Evolutionary conservation across 2,888 invertebrate genomes (phyloP).

Genomic region (Caenorhabditis sp.): DNA sequence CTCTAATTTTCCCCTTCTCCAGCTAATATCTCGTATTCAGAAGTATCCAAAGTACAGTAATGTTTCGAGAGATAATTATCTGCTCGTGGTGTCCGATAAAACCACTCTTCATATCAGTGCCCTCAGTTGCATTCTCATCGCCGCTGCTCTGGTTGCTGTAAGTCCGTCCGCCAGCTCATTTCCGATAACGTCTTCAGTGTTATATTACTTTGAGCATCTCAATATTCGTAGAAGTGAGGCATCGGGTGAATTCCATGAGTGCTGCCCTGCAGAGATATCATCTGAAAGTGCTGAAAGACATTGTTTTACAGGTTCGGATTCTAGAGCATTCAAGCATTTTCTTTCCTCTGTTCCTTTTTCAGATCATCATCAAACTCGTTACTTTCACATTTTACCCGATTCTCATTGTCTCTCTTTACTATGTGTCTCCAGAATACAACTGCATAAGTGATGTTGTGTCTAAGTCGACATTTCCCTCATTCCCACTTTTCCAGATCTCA

Average conservation of each 20-base stretch:
- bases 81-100: constrained; percentile 29
- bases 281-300: constrained; percentile 26
- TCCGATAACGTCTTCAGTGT: constrained; percentile 1
- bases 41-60: constrained; percentile 32
- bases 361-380: constrained; percentile 15
- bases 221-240: constrained; percentile 20
- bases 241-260: constrained; percentile 22
- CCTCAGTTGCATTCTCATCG: constrained; percentile 17
- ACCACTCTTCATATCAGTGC: constrained; percentile 10
- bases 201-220: constrained; percentile 7
- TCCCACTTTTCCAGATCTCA: constrained; percentile 1
- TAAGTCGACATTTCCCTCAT: background rate
- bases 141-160: constrained; percentile 6
- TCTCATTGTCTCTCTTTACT: constrained; percentile 8
- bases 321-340: background rate
- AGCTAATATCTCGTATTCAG: background rate
- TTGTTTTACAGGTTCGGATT: constrained; percentile 17
- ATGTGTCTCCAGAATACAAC: constrained; percentile 19
- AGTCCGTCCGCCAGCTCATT: background rate
- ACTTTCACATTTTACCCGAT: constrained; percentile 25
- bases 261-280: constrained; percentile 23
- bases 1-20: background rate
- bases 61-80: constrained; percentile 1
- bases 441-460: constrained; percentile 2
- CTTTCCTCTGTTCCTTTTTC: background rate